A percentile compares a stretch with the other conserved stretches of the same genome.
phyloP scores from a whole-genome alignment of 2,797 vertebrate genomes.

The Anableps anableps region DNA sequence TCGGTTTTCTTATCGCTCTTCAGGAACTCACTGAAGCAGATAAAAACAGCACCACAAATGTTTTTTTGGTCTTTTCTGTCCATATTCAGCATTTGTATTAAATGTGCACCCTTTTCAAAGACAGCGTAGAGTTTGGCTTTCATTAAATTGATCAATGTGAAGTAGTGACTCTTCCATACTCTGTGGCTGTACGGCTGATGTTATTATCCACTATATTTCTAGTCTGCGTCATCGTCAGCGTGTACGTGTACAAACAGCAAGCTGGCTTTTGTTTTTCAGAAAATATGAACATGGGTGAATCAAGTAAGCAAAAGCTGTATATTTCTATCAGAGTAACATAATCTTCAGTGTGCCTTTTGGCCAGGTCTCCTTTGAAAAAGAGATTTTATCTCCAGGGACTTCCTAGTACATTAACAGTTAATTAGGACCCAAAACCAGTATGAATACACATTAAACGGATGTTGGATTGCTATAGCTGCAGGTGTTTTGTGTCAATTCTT shows the following conservation, averaged over 20 bases:
- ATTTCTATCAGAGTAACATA: neutral
- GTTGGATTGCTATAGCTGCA: neutral
- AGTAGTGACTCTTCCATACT: neutral
- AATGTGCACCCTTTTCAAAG: neutral
- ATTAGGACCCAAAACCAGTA: neutral
- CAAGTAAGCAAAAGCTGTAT: neutral
- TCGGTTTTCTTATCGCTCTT: conserved; percentile 33
- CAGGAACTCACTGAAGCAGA: conserved; percentile 13
- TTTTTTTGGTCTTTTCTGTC: neutral
- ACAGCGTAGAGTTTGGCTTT: neutral
- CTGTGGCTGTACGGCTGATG: neutral
- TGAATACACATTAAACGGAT: neutral
- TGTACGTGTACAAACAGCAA: neutral
- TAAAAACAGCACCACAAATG: conserved; percentile 8
- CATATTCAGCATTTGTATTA: neutral
- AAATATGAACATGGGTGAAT: neutral
- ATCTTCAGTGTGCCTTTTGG: neutral
- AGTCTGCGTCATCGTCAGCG: conserved; percentile 2
- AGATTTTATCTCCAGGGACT: neutral
- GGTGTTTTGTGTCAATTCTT: neutral
- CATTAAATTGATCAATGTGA: neutral
- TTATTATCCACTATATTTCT: conserved; percentile 8
- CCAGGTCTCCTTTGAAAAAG: neutral
- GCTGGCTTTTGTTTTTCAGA: neutral
- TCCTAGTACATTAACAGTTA: neutral